Evolutionary conservation across 2,888 invertebrate species (phyloP).

Genomic region (Limnephilus marmoratus): DNA sequence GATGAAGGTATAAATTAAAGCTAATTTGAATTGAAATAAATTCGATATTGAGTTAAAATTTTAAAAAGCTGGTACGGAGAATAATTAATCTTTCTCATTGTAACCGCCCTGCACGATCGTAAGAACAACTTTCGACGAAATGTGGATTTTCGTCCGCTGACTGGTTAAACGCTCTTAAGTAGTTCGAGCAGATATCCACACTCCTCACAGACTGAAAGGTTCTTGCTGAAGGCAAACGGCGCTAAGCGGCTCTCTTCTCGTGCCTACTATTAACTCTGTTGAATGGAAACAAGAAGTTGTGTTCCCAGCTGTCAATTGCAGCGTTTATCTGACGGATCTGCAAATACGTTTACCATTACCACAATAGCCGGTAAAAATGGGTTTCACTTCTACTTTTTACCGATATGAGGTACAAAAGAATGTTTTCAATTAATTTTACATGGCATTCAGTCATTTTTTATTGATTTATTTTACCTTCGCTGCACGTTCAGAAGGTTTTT

Average conservation of each 20-base stretch:
- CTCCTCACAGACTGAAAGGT: not conserved
- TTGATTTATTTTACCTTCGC: not conserved
- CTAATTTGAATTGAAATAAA: too few species aligned
- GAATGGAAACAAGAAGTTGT: not conserved
- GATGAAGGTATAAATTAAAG: too few species aligned
- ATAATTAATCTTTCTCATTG: too few species aligned
- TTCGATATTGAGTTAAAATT: too few species aligned
- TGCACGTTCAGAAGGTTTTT: not conserved
- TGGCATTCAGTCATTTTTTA: not conserved
- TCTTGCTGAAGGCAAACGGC: not conserved
- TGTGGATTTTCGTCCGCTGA: too few species aligned
- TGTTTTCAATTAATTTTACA: not conserved
- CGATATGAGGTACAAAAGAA: not conserved
- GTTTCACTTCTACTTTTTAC: not conserved
- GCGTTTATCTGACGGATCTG: slow-evolving; percentile 5
- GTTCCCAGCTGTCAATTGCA: not conserved
- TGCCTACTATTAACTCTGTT: not conserved
- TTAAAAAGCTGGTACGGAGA: too few species aligned
- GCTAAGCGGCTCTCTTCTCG: not conserved
- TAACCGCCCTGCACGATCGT: too few species aligned
- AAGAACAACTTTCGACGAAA: too few species aligned
- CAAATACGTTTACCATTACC: not conserved
- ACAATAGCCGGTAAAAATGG: not conserved
- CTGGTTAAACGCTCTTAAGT: too few species aligned
- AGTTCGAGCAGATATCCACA: not conserved